Conservation (phyloP, 2,888 invertebrate species). For the Epinotia bilunana region DNA sequence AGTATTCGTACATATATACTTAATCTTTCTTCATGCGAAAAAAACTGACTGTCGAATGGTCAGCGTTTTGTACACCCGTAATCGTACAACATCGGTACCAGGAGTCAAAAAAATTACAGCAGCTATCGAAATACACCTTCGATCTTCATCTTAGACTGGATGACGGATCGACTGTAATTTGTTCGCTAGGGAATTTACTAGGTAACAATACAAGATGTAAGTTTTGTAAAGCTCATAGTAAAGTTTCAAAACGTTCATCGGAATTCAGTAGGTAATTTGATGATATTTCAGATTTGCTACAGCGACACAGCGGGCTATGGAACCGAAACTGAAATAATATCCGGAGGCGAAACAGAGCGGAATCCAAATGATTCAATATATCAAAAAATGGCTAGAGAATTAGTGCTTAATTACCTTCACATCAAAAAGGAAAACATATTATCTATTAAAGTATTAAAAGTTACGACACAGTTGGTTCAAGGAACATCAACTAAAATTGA, state of each 20-base stretch:
- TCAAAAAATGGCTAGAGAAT: constrained; percentile 8
- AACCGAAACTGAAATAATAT: too few species aligned
- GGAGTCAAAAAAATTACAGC: too few species aligned
- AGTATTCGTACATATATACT: too few species aligned
- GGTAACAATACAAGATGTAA: too few species aligned
- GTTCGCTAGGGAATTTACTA: too few species aligned
- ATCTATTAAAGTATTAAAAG: not conserved
- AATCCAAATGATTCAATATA: constrained; percentile 10
- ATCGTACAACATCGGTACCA: too few species aligned
- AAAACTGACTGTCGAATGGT: too few species aligned
- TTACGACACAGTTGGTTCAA: not conserved
- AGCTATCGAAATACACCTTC: too few species aligned
- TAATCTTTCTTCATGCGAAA: too few species aligned
- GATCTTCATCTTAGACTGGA: too few species aligned
- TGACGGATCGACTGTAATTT: too few species aligned
- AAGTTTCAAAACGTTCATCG: not conserved
- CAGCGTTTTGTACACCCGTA: too few species aligned
- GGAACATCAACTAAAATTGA: constrained; percentile 54
- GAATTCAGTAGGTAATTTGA: not conserved
- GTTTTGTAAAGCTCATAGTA: not conserved
- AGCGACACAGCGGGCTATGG: not conserved
- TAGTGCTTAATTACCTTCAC: not conserved
- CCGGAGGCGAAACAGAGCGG: not conserved
- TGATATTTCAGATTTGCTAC: not conserved
- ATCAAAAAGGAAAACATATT: not conserved